phyloP scores from a whole-genome alignment of 1,140 invertebrate genomes.

The Drosophila lacertosa region DNA sequence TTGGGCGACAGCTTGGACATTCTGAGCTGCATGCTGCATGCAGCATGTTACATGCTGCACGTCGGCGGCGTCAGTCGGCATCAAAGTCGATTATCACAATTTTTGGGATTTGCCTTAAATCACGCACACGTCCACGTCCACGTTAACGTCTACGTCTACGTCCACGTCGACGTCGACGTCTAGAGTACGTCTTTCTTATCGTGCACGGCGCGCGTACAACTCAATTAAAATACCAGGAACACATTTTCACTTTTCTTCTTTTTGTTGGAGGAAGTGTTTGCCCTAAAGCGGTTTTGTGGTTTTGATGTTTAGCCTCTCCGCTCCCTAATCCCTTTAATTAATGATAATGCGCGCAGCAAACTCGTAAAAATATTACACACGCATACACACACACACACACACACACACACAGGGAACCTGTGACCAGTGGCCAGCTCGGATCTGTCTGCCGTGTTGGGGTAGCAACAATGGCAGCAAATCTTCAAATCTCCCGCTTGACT shows the following conservation, averaged over 20 bases:
- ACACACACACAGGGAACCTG: background rate
- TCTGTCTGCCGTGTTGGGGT: slow-evolving; percentile 1
- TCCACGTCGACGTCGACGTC: slow-evolving; percentile 7
- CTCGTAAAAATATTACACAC: slow-evolving; percentile 58
- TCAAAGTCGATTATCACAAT: slow-evolving; percentile 80
- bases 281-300: slow-evolving; percentile 63
- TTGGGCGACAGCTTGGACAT: background rate
- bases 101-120: slow-evolving; percentile 78
- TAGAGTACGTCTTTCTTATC: background rate
- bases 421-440: background rate
- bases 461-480: slow-evolving; percentile 16
- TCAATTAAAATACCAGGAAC: slow-evolving; percentile 79
- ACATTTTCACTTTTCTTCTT: slow-evolving; percentile 10
- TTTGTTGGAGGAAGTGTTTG: slow-evolving; percentile 37
- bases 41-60: slow-evolving; percentile 3
- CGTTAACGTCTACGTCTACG: slow-evolving; percentile 1
- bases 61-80: slow-evolving; percentile 51
- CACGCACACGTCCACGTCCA: slow-evolving; percentile 54
- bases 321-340: slow-evolving; percentile 71
- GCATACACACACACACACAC: background rate
- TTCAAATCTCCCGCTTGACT: background rate
- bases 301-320: slow-evolving; percentile 47
- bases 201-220: slow-evolving; percentile 59
- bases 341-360: slow-evolving; percentile 72
- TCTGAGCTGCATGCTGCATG: background rate